Percentiles rank a stretch among this genome's conserved stretches.
phyloP scores from a whole-genome alignment of 2,888 invertebrate genomes.

The Stegana nigrithorax region DNA sequence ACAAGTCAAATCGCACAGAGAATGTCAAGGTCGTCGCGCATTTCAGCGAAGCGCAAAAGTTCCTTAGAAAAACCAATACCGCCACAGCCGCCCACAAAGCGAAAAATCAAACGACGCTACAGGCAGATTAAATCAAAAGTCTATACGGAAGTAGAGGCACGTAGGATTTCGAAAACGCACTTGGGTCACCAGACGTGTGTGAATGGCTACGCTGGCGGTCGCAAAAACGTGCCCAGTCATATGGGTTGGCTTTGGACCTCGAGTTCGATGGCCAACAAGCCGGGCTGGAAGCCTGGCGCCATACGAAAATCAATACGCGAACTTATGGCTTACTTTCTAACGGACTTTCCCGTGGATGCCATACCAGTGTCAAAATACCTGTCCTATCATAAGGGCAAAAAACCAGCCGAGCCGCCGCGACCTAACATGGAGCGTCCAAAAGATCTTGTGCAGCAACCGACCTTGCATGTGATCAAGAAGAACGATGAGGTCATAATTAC shows the following conservation, averaged over 20 bases:
- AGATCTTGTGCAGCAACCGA: conserved; percentile 70
- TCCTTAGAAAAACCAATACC: background rate
- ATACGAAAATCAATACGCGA: conserved; percentile 63
- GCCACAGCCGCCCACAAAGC: conserved; percentile 10
- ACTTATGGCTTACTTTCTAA: conserved; percentile 64
- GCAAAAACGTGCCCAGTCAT: conserved; percentile 72
- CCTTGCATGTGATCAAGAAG: conserved; percentile 75
- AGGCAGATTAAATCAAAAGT: conserved; percentile 28
- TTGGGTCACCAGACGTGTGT: conserved; percentile 71
- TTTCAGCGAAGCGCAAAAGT: background rate
- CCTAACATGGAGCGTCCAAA: conserved; percentile 63
- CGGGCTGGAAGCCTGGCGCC: conserved; percentile 66
- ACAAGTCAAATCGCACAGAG: conserved; percentile 23
- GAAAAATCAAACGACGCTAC: background rate
- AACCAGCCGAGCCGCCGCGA: conserved; percentile 37
- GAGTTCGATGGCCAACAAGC: conserved; percentile 42
- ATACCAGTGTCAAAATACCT: conserved; percentile 57
- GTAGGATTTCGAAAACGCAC: background rate
- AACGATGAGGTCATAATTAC: conserved; percentile 76
- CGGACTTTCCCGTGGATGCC: conserved; percentile 63
- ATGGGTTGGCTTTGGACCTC: conserved; percentile 79
- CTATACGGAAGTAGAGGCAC: conserved; percentile 25
- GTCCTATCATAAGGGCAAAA: conserved; percentile 42
- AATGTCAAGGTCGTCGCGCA: conserved; percentile 4
- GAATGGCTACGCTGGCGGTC: conserved; percentile 70